A percentile compares a stretch with the other conserved stretches of the same genome.
Conservation (phyloP, 2,888 invertebrate genomes). For the Scaptomyza caliginosa region DNA sequence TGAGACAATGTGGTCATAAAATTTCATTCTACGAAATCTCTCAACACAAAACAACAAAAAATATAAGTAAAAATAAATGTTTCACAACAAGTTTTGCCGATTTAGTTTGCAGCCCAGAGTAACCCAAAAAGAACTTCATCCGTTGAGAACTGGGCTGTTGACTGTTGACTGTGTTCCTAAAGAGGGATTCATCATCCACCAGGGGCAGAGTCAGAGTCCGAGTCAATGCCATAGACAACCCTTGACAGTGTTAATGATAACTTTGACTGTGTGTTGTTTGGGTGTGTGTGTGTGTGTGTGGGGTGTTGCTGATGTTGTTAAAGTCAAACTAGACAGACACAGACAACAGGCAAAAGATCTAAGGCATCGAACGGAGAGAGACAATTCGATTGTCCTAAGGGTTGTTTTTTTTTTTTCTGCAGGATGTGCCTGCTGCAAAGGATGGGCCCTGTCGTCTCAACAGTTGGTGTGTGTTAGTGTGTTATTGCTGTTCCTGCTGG, state of each 20-base stretch:
- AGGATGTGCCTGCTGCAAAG: constrained; percentile 31
- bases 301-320: constrained; percentile 79
- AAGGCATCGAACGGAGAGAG: constrained; percentile 21
- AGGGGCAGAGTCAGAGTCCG: not conserved
- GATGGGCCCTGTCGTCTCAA: constrained; percentile 35
- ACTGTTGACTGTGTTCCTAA: constrained; percentile 1
- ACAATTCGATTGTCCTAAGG: constrained; percentile 59
- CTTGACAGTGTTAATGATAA: constrained; percentile 76
- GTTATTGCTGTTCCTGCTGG: constrained; percentile 20
- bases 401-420: constrained; percentile 52
- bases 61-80: not conserved
- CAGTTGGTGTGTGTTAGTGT: constrained; percentile 18
- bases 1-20: constrained; percentile 27
- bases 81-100: constrained; percentile 30
- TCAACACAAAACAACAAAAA: not conserved
- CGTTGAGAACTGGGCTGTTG: constrained; percentile 1
- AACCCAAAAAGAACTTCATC: constrained; percentile 15
- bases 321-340: constrained; percentile 71
- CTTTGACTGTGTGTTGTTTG: constrained; percentile 16
- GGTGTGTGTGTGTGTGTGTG: constrained; percentile 34
- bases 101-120: constrained; percentile 37
- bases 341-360: constrained; percentile 24
- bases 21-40: constrained; percentile 16
- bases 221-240: constrained; percentile 58
- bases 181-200: constrained; percentile 20